Evolutionary conservation across 2,113 vertebrate genomes (phyloP).

Genomic region (Sturnus vulgaris): DNA sequence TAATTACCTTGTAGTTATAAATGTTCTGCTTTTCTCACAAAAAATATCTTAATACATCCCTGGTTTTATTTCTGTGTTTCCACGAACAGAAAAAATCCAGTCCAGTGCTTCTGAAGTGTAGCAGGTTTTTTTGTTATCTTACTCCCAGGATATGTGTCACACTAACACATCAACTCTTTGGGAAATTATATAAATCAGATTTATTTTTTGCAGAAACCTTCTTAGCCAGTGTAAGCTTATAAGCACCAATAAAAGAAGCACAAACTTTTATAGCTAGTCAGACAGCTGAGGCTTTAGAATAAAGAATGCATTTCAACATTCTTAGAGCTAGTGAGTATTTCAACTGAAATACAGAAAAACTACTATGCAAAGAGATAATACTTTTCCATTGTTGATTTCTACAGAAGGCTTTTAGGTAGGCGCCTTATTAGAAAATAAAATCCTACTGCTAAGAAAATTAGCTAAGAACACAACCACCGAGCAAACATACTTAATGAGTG

Average conservation of each 20-base stretch:
- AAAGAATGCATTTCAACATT: background rate
- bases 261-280: background rate
- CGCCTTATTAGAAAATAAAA: conserved; percentile 37
- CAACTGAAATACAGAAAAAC: background rate
- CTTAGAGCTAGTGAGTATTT: background rate
- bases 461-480: background rate
- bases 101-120: background rate
- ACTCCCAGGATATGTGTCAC: background rate
- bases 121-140: background rate
- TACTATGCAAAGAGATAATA: conserved; percentile 13
- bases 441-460: conserved; percentile 40
- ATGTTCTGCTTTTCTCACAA: background rate
- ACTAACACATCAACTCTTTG: background rate
- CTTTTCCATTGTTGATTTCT: background rate
- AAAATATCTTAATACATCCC: background rate
- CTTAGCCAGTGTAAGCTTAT: background rate
- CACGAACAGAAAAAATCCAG: background rate
- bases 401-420: background rate
- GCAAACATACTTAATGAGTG: background rate
- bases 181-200: background rate
- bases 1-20: background rate
- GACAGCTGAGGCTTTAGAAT: background rate
- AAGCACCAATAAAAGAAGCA: background rate
- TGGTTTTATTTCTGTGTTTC: background rate
- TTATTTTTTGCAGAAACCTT: background rate